Evolutionary conservation across 2,113 vertebrate genomes (phyloP).

Genomic region (Mus musculus): DNA sequence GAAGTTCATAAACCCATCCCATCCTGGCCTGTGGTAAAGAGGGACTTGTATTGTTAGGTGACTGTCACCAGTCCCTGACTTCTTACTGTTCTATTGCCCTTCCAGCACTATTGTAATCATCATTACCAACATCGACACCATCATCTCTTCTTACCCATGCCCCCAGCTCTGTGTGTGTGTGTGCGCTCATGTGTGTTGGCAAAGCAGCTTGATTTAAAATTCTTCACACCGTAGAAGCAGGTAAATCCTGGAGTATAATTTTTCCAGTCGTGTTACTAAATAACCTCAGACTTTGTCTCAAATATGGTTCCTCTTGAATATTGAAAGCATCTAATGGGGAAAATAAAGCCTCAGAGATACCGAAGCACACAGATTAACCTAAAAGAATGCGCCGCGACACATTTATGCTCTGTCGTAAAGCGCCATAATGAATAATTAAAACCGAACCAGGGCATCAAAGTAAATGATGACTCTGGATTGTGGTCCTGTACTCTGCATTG

Average conservation of each 20-base stretch:
- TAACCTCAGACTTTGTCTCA: constrained; percentile 32
- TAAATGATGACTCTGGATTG: constrained; percentile 51
- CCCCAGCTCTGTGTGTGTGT: background rate
- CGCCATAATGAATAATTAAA: constrained; percentile 78
- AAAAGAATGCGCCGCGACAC: background rate
- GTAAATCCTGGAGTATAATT: constrained; percentile 22
- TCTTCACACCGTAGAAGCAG: constrained; percentile 8
- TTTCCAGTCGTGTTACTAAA: constrained; percentile 32
- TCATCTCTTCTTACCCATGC: background rate
- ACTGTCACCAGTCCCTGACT: constrained; percentile 10
- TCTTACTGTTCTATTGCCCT: background rate
- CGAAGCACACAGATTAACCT: constrained; percentile 30
- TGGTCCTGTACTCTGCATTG: background rate
- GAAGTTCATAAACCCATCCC: background rate
- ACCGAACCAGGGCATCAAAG: constrained; percentile 52
- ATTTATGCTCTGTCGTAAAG: constrained; percentile 59
- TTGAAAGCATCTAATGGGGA: constrained; percentile 45
- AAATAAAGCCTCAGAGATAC: constrained; percentile 37
- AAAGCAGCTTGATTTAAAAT: constrained; percentile 14
- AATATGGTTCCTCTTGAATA: background rate
- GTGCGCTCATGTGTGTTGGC: background rate
- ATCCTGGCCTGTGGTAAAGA: background rate
- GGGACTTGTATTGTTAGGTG: background rate
- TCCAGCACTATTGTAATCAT: background rate
- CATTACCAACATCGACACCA: background rate